Percentiles rank a stretch among this genome's conserved stretches.
These are phyloP conservation scores for Forpus xanthops DNA, from an alignment of 2,797 vertebrate genomes.

Conservation along the genomic window DNA sequence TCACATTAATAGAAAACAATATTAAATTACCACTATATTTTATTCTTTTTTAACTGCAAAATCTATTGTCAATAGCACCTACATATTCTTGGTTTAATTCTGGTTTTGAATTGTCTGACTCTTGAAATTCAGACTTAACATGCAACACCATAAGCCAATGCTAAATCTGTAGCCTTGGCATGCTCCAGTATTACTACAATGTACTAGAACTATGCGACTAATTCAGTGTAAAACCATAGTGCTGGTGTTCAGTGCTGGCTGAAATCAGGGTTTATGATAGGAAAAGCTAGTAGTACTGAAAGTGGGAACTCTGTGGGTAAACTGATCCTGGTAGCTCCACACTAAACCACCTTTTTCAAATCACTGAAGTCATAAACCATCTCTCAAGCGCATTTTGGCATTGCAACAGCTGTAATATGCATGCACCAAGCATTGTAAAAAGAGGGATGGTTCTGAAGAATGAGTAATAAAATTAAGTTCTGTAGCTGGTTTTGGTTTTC, in stretches of 20 bases:
- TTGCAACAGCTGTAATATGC: accelerated
- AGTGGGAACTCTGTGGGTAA: not conserved
- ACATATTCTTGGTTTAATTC: not conserved
- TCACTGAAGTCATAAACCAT: not conserved
- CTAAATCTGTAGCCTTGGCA: not conserved
- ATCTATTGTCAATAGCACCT: not conserved
- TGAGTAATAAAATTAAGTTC: not conserved
- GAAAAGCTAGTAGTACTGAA: not conserved
- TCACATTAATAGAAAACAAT: not conserved
- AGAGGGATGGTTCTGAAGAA: not conserved
- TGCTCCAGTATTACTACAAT: not conserved
- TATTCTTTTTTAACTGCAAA: not conserved
- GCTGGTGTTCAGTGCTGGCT: not conserved
- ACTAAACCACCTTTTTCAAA: not conserved
- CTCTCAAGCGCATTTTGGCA: not conserved
- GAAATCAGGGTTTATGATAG: not conserved
- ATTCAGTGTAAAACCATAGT: not conserved
- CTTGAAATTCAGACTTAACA: not conserved
- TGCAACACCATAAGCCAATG: not conserved
- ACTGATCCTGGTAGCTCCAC: not conserved
- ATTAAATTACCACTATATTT: not conserved
- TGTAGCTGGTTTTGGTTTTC: not conserved
- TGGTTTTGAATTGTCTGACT: not conserved
- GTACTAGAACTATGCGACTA: not conserved
- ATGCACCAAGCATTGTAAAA: not conserved